These are phyloP conservation scores for Tapirus indicus DNA, from an alignment of 2,797 vertebrate genomes.

Conservation along the genomic window DNA sequence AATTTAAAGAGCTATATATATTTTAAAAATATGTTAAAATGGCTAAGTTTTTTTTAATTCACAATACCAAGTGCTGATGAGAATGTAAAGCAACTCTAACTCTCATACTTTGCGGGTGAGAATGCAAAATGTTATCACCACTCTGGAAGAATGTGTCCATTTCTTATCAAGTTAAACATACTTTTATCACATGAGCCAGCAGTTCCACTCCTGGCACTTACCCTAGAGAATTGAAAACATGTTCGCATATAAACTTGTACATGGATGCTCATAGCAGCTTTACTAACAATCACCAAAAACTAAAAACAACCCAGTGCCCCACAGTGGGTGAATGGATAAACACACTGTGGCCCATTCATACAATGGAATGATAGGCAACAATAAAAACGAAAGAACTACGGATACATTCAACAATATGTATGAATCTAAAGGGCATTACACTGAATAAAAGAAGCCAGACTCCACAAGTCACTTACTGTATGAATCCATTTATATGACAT, in stretches of 20 bases:
- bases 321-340: neutral
- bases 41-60: neutral
- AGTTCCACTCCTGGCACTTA: neutral
- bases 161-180: neutral
- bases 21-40: neutral
- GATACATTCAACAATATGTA: neutral
- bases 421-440: neutral
- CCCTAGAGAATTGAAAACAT: neutral
- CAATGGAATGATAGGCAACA: neutral
- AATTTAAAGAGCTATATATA: too few species aligned
- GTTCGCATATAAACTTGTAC: neutral
- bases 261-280: neutral
- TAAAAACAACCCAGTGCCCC: neutral
- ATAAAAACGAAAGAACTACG: neutral
- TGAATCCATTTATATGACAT: neutral
- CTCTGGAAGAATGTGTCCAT: neutral
- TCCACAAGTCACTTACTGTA: neutral
- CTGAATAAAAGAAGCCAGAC: neutral
- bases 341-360: neutral
- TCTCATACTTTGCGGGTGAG: neutral
- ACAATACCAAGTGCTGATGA: neutral
- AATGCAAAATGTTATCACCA: neutral
- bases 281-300: neutral
- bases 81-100: neutral
- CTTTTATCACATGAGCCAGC: neutral